Base-by-base conservation (phyloP, 37 sponge, comb jelly and placozoan species). In the Theonella swinhoei region DNA sequence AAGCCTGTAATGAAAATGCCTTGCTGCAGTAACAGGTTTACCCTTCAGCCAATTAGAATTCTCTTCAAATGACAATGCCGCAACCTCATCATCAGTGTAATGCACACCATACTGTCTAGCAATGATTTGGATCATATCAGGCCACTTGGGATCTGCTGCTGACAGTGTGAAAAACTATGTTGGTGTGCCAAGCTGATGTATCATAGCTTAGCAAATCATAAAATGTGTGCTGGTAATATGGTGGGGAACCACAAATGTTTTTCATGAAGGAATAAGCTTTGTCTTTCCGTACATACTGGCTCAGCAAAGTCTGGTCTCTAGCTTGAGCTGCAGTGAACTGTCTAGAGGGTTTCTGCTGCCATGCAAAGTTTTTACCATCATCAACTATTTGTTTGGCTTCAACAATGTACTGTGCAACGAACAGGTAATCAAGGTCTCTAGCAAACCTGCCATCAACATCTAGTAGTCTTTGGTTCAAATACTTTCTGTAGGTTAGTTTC, bases 401-500 rank as follows among this genome's bases (percentile, higher is more conserved):
- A 2, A 80, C 81, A 69, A 42, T 80, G 35, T 80, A 80, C 38
- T 80, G 71, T 3, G 81, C 70, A 34, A 69, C 71, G 69, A 80
- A 69, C 72, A 80, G 42, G 42, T 80, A 80, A 4, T 80, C 81
- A n/a, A 69, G 33, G 43, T 80, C 81, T 80, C 72, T 38, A 72
- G 73, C 40, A 72, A 72, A 72, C 39, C 73, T 38, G n/a, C 59
- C 81, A 70, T 80, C 71, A 22, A 80, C 72, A 43, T 80, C 71
- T 23, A 80, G 30, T 31, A 80, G 25, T 5, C 81, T 3, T 24
- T 68, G 72, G 23, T 80, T 68, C 41, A 80, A 80, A 70, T 80
- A 80, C 36, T 69, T 80, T 69, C 81, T 80, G 29, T 42, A 42
- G 4, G 81, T 69, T 31, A 80, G 32, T 9, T 80, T 80, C 39